Evolutionary conservation across 1,140 invertebrate species (phyloP).

Genomic region (Pogonognathellus flavescens): DNA sequence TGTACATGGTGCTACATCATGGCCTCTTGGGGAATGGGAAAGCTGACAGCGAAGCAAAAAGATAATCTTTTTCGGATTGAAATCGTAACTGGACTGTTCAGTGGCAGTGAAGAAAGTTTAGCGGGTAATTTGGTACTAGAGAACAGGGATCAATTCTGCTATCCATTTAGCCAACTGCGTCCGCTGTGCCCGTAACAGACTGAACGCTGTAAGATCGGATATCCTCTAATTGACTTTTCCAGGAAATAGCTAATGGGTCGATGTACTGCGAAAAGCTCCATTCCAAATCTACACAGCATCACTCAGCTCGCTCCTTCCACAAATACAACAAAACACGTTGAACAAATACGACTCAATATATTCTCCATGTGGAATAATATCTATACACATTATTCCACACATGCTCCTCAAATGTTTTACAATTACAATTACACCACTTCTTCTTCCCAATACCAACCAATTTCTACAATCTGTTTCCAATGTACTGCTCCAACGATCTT

Average conservation of each 20-base stretch:
- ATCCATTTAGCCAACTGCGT: neutral
- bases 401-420: too few species aligned
- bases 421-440: too few species aligned
- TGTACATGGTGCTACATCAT: too few species aligned
- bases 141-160: neutral
- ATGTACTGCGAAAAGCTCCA: neutral
- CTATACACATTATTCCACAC: too few species aligned
- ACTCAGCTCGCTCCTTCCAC: too few species aligned
- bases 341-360: too few species aligned
- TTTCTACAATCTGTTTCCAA: too few species aligned
- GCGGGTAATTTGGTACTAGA: neutral
- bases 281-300: too few species aligned
- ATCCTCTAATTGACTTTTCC: conserved; percentile 2
- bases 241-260: conserved; percentile 3
- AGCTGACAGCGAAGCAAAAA: neutral
- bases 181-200: neutral
- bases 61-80: conserved; percentile 2
- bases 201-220: neutral
- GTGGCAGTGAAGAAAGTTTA: neutral
- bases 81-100: neutral
- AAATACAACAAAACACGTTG: too few species aligned
- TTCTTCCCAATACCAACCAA: too few species aligned
- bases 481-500: too few species aligned
- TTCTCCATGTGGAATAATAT: too few species aligned
- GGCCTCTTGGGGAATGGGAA: neutral